Base-by-base conservation (phyloP, 2,888 invertebrate species). In the Morpho helenor region DNA sequence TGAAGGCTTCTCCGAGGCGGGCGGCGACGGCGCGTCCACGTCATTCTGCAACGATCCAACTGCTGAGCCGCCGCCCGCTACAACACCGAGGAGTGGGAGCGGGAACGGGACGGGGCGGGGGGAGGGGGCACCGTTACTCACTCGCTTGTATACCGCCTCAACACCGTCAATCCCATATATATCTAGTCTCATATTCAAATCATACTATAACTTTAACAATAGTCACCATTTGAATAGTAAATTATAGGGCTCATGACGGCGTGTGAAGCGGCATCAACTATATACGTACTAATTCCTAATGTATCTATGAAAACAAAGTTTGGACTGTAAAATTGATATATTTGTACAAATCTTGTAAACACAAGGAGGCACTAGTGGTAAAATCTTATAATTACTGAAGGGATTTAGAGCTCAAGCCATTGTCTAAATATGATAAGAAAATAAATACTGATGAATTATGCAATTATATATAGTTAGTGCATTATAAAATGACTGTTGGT, bases 31-130 rank as follows among this genome's bases (percentile, higher is more conserved):
- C 76, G 88, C 89, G 73, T 90, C 89, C 80, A 88, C 87, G 74
- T 90, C 89, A 89, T 89, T 89, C 89, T 89, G 89, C 83, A 89
- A 88, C 84, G 76, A 86, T 82, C 84, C 87, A 86, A 82, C 83
- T 86, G 84, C 85, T 80, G 79, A 75, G 76, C 78, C 77, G 79
- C 77, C 80, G 80, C 79, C 78, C 80, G 83, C 85, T 82, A 83
- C 75, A 78, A 82, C 77, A 77, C 76, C 76, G 72, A 73, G 74
- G 62, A 66, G 59, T 46, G 55, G 68, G 66, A 64, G 61, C 59
- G 64, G 63, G 66, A 59, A 54, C 61, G 51, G 61, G 56, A 16
- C 54, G 59, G 52, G 62, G 63, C 61, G 31, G 49, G 49, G 54
- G 42, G 48, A 60, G 62, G 62, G 56, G 61, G 74, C 84, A 84